These are phyloP conservation scores for Drosophila meridionalis DNA, from an alignment of 2,888 invertebrate species.

Conservation along the genomic window DNA sequence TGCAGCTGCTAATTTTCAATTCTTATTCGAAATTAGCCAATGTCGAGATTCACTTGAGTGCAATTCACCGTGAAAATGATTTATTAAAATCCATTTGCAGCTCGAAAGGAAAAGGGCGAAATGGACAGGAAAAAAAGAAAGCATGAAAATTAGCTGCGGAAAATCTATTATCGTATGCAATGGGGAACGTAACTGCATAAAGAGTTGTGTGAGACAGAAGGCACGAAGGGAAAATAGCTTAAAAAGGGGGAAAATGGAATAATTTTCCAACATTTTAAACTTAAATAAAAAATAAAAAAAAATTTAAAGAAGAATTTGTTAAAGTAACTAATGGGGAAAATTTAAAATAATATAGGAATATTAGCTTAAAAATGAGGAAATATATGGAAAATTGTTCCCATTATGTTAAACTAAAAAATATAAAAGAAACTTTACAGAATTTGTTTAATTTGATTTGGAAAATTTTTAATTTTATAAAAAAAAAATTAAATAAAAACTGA, in stretches of 20 bases:
- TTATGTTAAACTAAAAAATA: too few relatives aligned
- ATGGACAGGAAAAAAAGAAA: background rate
- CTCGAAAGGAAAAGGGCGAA: too few relatives aligned
- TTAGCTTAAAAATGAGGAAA: too few relatives aligned
- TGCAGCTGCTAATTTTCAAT: background rate
- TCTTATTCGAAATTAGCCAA: background rate
- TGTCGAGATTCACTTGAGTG: background rate
- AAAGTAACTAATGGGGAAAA: background rate
- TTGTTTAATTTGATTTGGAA: too few relatives aligned
- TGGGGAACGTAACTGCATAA: background rate
- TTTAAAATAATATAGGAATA: background rate
- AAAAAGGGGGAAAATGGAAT: too few relatives aligned
- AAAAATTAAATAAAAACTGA: too few relatives aligned
- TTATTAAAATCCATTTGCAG: constrained; percentile 7
- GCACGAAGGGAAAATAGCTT: rapidly evolving
- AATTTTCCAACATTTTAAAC: background rate
- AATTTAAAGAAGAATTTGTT: background rate
- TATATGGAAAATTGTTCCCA: too few relatives aligned
- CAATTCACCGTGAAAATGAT: background rate
- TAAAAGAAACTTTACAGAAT: too few relatives aligned
- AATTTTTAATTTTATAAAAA: too few relatives aligned
- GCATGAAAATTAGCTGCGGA: background rate
- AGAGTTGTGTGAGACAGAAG: background rate
- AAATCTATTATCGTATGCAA: background rate
- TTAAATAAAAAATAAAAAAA: too few relatives aligned